These are phyloP conservation scores for Haliclona indistincta DNA, from an alignment of 37 sponge, comb jelly and placozoan species.

Conservation along the genomic window DNA sequence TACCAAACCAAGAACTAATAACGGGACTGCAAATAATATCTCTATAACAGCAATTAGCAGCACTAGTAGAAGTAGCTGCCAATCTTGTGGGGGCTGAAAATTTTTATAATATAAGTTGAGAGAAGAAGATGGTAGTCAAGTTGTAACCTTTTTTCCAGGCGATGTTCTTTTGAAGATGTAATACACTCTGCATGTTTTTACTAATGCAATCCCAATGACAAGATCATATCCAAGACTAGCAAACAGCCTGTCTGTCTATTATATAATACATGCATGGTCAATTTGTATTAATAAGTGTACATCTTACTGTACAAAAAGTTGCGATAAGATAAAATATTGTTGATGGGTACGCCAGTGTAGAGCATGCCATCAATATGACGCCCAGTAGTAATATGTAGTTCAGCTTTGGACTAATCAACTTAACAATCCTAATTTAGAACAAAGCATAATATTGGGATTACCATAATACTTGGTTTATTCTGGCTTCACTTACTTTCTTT, in stretches of 20 bases:
- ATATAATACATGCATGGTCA: not conserved
- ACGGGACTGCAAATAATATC: not conserved
- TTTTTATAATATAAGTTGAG: too few species aligned
- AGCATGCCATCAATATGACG: not conserved
- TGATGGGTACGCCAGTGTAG: too few species aligned
- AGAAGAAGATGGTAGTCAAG: not conserved
- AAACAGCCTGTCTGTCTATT: not conserved
- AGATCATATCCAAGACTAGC: not conserved
- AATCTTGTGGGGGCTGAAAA: conserved; percentile 25
- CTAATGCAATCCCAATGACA: not conserved
- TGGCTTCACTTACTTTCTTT: conserved; percentile 3
- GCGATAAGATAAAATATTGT: not conserved
- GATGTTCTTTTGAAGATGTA: not conserved
- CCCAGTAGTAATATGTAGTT: not conserved
- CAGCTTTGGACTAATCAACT: not conserved
- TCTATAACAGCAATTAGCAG: not conserved
- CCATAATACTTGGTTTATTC: too few species aligned
- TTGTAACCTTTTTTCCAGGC: not conserved
- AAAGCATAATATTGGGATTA: too few species aligned
- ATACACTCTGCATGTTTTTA: not conserved
- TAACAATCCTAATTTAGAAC: not conserved
- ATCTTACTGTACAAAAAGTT: too few species aligned
- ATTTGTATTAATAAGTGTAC: too few species aligned
- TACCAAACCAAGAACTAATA: not conserved
- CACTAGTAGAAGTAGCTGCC: conserved; percentile 29